phyloP scores from a whole-genome alignment of 2,888 invertebrate species.

The Ochropleura leucogaster region DNA sequence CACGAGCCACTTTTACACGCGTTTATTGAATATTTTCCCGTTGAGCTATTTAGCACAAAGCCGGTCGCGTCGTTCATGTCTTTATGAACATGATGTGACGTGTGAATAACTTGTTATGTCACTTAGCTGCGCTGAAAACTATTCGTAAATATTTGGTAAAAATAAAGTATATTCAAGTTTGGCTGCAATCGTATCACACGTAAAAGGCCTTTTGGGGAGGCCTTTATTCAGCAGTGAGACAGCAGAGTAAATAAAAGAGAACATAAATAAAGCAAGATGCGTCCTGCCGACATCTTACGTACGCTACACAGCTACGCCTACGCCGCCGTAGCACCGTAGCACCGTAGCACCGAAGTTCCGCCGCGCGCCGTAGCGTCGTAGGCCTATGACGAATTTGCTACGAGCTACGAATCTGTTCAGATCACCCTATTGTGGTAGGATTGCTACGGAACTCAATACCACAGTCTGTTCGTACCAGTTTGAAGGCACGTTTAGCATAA shows the following conservation, averaged over 20 bases:
- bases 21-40: slow-evolving; percentile 20
- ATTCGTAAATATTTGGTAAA: not conserved
- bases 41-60: not conserved
- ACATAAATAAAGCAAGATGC: not conserved
- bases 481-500: too few relatives aligned
- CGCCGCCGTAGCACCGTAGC: slow-evolving; percentile 9
- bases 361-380: slow-evolving; percentile 15
- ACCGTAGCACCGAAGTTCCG: not conserved
- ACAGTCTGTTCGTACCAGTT: too few relatives aligned
- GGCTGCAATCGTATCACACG: too few relatives aligned
- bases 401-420: not conserved
- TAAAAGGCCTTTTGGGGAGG: too few relatives aligned
- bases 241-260: too few relatives aligned
- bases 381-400: not conserved
- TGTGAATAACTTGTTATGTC: not conserved
- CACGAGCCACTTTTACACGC: not conserved
- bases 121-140: not conserved
- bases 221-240: too few relatives aligned
- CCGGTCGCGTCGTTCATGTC: not conserved
- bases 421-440: not conserved
- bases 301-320: not conserved
- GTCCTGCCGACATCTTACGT: not conserved
- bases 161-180: too few relatives aligned
- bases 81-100: not conserved
- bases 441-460: not conserved